Evolutionary conservation across 1,140 invertebrate species (phyloP), one percentile per base, ranked within the genome.

Genomic region (Neodiprion virginianus): DNA sequence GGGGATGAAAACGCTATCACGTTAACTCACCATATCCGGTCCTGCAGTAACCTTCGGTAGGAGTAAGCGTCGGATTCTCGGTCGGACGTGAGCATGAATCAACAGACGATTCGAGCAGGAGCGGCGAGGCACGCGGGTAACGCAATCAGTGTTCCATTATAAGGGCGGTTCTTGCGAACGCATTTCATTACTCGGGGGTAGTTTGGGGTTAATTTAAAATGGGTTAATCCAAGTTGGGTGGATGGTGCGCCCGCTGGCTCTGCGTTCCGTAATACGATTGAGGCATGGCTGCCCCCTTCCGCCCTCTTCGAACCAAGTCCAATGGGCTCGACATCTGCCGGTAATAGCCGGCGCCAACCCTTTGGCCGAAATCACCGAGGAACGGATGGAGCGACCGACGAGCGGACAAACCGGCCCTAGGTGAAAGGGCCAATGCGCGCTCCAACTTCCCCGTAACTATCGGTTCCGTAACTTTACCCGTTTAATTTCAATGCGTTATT

Each of bases 181-280:
- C 40, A 69, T 69, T 69, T 69, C 67, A 23, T 69, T 69, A 69
- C 67, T 69, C 67, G 67, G 4, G 7, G 67, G 67, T 69, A 14
- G 67, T 69, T 69, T 69, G 67, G 67, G 67, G 67, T 69, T 69
- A 69, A 69, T 69, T 69, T 69, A 69, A 69, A 69, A 69, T 69
- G 67, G 67, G 2, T 69, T 69, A 69, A 69, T 69, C 67, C 67
- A 69, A 69, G 11, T 69, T 47, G 14, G 17, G 67, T 47, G 53
- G 53, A 61, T 61, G 53, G 53, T 8, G n/a, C 53, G 53, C 11
- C 53, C 11, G 53, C 53, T 61, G 53, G 53, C 53, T 61, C 53
- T 12, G 8, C n/a, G 53, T 61, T 8, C 53, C 53, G 53, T 61
- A 61, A 61, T 61, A 61, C 53, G 53, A 61, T 61, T 61, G 53